Conservation (phyloP, 2,888 invertebrate species). For the Elysia crispata region DNA sequence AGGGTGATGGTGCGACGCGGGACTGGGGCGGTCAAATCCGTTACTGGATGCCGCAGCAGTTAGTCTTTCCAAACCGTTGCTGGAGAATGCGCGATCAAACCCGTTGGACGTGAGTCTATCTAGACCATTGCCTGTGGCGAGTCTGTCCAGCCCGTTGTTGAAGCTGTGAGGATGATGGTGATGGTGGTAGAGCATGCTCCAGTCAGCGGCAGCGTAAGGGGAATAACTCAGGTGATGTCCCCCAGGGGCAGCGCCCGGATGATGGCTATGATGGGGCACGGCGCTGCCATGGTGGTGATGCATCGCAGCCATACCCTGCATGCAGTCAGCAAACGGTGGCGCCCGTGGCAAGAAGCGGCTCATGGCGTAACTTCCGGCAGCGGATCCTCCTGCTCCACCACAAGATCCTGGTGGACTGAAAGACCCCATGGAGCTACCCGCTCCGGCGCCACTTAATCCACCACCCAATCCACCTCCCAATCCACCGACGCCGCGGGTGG, state of each 20-base stretch:
- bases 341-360: constrained; percentile 48
- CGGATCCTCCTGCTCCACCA: neutral
- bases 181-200: constrained; percentile 50
- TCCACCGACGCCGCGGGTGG: constrained; percentile 1
- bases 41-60: too few species aligned
- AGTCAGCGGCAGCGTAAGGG: constrained; percentile 48
- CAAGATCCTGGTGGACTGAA: constrained; percentile 44
- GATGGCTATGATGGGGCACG: constrained; percentile 16
- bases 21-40: too few species aligned
- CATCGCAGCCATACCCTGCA: constrained; percentile 42
- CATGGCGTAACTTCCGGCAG: constrained; percentile 43
- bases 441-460: too few species aligned
- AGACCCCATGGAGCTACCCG: constrained; percentile 32
- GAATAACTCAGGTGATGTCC: constrained; percentile 43
- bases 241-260: neutral
- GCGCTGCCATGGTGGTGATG: constrained; percentile 5
- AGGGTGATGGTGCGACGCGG: too few species aligned
- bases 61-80: too few species aligned
- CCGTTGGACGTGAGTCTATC: too few species aligned
- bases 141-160: constrained; percentile 38
- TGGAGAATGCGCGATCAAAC: too few species aligned
- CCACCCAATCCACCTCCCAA: too few species aligned
- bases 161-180: constrained; percentile 30
- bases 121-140: constrained; percentile 7
- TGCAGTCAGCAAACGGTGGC: constrained; percentile 51